phyloP scores from a whole-genome alignment of 2,797 vertebrate genomes.

The Otus scops region DNA sequence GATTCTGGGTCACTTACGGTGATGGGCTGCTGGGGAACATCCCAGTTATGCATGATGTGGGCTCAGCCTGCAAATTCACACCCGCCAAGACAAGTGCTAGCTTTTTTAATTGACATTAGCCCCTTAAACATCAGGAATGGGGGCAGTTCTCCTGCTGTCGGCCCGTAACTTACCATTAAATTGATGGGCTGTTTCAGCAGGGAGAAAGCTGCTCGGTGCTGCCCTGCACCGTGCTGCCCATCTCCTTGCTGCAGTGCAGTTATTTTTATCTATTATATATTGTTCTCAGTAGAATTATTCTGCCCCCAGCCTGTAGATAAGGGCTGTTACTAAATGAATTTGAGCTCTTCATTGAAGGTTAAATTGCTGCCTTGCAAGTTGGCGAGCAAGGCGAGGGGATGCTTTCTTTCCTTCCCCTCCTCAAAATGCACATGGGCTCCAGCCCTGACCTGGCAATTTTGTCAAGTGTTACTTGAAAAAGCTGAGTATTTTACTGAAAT shows the following conservation, averaged over 20 bases:
- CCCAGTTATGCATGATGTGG: accelerated
- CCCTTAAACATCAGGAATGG: background rate
- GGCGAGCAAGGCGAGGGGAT: background rate
- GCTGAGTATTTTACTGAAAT: background rate
- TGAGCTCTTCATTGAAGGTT: background rate
- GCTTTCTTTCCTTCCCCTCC: background rate
- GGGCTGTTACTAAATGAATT: background rate
- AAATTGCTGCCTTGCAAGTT: background rate
- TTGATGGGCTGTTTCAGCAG: background rate
- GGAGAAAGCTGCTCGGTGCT: background rate
- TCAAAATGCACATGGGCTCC: accelerated
- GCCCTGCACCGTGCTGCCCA: background rate
- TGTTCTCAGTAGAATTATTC: conserved; percentile 31
- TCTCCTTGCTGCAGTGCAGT: background rate
- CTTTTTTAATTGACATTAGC: background rate
- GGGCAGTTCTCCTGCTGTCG: background rate
- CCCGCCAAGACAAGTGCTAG: accelerated
- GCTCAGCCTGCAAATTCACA: background rate
- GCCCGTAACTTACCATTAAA: background rate
- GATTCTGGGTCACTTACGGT: accelerated
- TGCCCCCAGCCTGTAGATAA: conserved; percentile 1
- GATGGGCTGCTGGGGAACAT: background rate
- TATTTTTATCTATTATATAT: conserved; percentile 44
- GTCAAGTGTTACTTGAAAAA: background rate
- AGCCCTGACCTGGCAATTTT: background rate